Evolutionary conservation across 2,888 invertebrate species (phyloP), one percentile per base, ranked within the genome.

Genomic region (Synergus umbraculus): DNA sequence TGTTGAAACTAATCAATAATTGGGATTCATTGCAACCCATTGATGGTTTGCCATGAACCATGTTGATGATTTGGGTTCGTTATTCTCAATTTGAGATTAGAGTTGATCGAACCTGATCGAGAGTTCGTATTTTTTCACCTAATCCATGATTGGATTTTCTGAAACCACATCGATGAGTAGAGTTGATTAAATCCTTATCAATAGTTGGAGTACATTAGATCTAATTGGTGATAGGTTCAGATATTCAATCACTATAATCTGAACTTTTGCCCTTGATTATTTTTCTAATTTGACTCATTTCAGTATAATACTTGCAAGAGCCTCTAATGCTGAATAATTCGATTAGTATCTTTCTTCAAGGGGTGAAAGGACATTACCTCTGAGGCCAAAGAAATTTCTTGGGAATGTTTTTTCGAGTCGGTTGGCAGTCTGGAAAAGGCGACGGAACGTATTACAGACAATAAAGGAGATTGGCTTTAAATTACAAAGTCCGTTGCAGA

Each of bases 401-500:
- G 22, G 44, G 29, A 49, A 49, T 69, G 69, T 81, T 69, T 77
- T 77, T 44, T 46, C 76, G 79, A 22, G 60, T 54, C 10, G 37
- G 37, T n/a, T 73, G 81, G 77, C 76, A 73, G 79, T 73, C 58
- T 69, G 64, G 76, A 76, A 78, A 83, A 82, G 77, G 76, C 81
- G 78, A 81, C 79, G 83, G 83, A 84, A 83, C 85, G 86, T 85
- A 87, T 88, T 87, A 88, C 84, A 84, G 86, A 87, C 88, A 88
- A 88, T 90, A 87, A 89, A 89, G 87, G 87, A 88, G 87, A 89
- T 89, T 89, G 87, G 85, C 88, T 87, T 85, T 88, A 89, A 90
- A 90, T 90, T 90, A 89, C 87, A 86, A 90, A 88, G 90, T 90
- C 89, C 86, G 87, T 81, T 88, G 87, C 90, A 89, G 89, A 88